Percentiles rank a stretch among this genome's conserved stretches.
Conservation (phyloP, 2,888 invertebrate genomes). For the Cheilosia soror region DNA sequence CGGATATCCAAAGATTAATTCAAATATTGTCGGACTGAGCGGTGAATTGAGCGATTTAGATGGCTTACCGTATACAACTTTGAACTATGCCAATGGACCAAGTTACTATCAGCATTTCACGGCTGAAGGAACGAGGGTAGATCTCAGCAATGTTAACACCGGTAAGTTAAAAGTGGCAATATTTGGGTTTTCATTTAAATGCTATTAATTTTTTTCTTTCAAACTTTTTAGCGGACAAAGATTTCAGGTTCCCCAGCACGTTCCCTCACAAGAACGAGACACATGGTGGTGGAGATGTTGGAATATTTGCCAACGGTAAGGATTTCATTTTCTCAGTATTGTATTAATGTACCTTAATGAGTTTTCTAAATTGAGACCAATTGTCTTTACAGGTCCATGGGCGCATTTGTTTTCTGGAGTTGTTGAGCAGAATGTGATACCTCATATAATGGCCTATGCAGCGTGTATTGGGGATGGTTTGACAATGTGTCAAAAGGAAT, state of each 20-base stretch:
- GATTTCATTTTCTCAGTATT: neutral
- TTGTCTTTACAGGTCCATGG: conserved; percentile 84
- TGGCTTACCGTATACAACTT: conserved; percentile 87
- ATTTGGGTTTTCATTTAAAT: neutral
- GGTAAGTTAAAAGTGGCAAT: conserved; percentile 26
- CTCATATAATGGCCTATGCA: conserved; percentile 84
- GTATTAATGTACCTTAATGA: no score
- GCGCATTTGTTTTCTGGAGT: conserved; percentile 86
- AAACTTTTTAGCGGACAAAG: conserved; percentile 78
- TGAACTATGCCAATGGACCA: conserved; percentile 91
- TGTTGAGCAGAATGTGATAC: conserved; percentile 86
- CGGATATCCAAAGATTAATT: conserved; percentile 88
- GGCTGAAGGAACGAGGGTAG: conserved; percentile 53
- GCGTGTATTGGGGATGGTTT: conserved; percentile 79
- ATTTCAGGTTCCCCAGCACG: conserved; percentile 86
- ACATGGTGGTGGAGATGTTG: conserved; percentile 92
- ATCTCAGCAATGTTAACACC: conserved; percentile 31
- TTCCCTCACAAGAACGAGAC: conserved; percentile 88
- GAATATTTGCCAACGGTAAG: conserved; percentile 87
- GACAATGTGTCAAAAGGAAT: conserved; percentile 59
- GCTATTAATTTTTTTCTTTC: neutral
- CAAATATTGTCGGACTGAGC: conserved; percentile 85
- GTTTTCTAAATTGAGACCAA: neutral
- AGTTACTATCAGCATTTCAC: conserved; percentile 84
- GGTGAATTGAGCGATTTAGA: conserved; percentile 82